A percentile compares a stretch with the other conserved stretches of the same genome.
Conservation (phyloP, 2,888 invertebrate genomes). For the Merodon equestris region DNA sequence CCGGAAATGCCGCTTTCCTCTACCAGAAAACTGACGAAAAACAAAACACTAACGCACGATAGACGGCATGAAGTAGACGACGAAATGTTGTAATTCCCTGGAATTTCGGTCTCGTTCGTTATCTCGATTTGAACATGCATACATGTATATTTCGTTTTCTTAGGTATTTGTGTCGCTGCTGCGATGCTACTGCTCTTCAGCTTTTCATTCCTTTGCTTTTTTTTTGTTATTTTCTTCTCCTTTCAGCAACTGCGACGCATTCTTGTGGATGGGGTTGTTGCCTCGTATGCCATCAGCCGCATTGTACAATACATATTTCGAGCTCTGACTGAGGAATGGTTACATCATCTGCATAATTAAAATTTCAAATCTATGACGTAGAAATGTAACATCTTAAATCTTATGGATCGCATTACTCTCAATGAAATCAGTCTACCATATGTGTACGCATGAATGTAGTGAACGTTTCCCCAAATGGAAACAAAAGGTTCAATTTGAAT, state of each 20-base stretch:
- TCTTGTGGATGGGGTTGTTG: conserved; percentile 50
- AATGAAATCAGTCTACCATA: too few relatives aligned
- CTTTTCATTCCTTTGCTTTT: conserved; percentile 20
- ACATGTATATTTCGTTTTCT: conserved; percentile 14
- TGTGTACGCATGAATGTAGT: too few relatives aligned
- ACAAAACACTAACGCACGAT: conserved; percentile 35
- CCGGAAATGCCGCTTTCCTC: conserved; percentile 60
- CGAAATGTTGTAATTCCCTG: conserved; percentile 57
- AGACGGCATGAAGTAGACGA: conserved; percentile 39
- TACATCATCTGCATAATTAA: conserved; percentile 53
- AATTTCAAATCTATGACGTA: conserved; percentile 46
- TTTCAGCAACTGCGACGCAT: conserved; percentile 47
- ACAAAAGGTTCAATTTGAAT: not conserved
- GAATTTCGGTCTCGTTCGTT: conserved; percentile 54
- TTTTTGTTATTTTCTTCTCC: conserved; percentile 18
- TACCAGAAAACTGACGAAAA: conserved; percentile 9
- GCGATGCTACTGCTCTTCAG: conserved; percentile 24
- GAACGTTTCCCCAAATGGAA: not conserved
- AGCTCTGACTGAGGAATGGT: conserved; percentile 27
- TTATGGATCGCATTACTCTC: not conserved
- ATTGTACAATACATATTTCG: conserved; percentile 7
- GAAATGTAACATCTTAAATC: conserved; percentile 13
- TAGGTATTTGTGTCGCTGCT: conserved; percentile 38
- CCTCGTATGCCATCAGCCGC: conserved; percentile 17
- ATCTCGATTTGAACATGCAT: conserved; percentile 52